Evolutionary conservation across 92 coral and sea anemone genomes (phyloP).

Genomic region (Umimayanthus kanabou): DNA sequence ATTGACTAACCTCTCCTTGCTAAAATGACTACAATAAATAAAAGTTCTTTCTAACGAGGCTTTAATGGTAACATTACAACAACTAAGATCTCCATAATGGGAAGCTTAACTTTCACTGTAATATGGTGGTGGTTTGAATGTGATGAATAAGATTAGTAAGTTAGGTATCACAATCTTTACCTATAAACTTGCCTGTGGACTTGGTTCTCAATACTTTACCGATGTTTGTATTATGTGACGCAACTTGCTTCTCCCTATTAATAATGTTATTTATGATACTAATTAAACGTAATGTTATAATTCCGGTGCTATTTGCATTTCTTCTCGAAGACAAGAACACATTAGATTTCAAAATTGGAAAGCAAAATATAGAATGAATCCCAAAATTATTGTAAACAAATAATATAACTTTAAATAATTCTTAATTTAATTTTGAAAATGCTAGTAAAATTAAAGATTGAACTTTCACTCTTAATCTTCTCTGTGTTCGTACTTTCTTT

Average conservation of each 20-base stretch:
- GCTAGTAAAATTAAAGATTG: neutral
- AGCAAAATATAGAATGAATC: neutral
- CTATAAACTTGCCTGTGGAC: neutral
- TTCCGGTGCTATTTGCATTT: conserved; percentile 46
- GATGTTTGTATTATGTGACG: neutral
- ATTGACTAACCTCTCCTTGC: neutral
- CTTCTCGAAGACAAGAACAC: conserved; percentile 46
- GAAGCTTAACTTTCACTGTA: neutral
- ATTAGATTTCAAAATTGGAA: conserved; percentile 3
- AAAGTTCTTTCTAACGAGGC: neutral
- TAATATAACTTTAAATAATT: neutral
- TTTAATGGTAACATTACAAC: neutral
- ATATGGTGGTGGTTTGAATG: neutral
- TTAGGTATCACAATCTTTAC: neutral
- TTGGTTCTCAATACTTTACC: neutral
- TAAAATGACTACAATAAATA: neutral
- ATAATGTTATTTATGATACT: conserved; percentile 7
- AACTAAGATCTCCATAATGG: neutral
- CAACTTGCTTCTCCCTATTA: neutral
- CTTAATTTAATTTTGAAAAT: neutral
- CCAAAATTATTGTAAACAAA: neutral
- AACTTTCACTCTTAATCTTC: neutral
- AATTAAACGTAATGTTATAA: neutral
- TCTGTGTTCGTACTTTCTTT: neutral
- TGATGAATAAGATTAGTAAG: neutral